These are phyloP conservation scores for Noctua janthe DNA, from an alignment of 2,888 invertebrate species.

Conservation along the genomic window DNA sequence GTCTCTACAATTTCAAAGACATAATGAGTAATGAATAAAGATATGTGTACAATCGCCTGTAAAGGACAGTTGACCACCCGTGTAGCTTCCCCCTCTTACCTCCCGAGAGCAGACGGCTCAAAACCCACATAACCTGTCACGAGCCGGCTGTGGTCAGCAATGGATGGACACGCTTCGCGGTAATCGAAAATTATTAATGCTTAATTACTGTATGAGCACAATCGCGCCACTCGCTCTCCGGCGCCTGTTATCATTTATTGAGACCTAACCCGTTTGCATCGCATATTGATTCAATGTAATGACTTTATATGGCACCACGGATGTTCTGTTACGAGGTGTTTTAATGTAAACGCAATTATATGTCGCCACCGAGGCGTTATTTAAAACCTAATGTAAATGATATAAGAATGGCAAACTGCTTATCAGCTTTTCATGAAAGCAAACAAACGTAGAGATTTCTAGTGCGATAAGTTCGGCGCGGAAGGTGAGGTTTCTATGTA, in stretches of 20 bases:
- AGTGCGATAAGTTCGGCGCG: slow-evolving; percentile 63
- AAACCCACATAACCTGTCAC: slow-evolving; percentile 84
- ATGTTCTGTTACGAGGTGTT: slow-evolving; percentile 48
- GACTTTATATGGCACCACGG: slow-evolving; percentile 55
- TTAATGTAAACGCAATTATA: slow-evolving; percentile 58
- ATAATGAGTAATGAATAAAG: slow-evolving; percentile 69
- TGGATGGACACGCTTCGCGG: slow-evolving; percentile 77
- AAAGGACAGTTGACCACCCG: slow-evolving; percentile 82
- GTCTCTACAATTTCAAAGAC: slow-evolving; percentile 58
- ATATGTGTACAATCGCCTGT: slow-evolving; percentile 68
- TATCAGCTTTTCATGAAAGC: slow-evolving; percentile 72
- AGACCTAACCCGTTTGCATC: slow-evolving; percentile 61
- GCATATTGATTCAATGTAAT: slow-evolving; percentile 62
- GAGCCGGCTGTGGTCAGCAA: slow-evolving; percentile 71
- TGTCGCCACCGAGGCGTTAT: slow-evolving; percentile 68
- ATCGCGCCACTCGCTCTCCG: slow-evolving; percentile 62
- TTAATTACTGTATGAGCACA: slow-evolving; percentile 78
- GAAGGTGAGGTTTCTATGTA: slow-evolving; percentile 34
- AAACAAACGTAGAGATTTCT: slow-evolving; percentile 70
- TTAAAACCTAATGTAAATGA: slow-evolving; percentile 72
- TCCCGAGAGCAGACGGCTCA: slow-evolving; percentile 70
- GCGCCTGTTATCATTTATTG: slow-evolving; percentile 66
- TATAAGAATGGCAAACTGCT: slow-evolving; percentile 69
- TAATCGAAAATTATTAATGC: slow-evolving; percentile 86
- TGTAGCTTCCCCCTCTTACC: slow-evolving; percentile 65